Evolutionary conservation across 2,113 vertebrate genomes (phyloP).

Genomic region (Colius striatus): DNA sequence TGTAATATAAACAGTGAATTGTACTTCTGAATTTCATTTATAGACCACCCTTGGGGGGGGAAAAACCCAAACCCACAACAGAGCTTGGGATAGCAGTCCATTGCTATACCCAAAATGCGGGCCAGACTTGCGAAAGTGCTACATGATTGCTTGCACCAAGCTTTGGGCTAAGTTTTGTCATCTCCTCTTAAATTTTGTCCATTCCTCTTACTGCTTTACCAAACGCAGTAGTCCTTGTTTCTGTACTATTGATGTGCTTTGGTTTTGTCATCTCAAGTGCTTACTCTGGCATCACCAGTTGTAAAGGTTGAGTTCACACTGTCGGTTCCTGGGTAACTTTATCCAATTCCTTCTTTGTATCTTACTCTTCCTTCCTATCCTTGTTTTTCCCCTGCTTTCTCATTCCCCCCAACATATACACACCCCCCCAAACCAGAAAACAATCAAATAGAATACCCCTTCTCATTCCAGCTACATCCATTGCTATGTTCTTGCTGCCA

Average conservation of each 20-base stretch:
- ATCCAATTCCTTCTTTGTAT: background rate
- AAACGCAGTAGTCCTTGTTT: background rate
- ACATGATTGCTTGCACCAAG: accelerated
- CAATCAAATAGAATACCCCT: background rate
- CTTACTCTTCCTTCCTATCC: background rate
- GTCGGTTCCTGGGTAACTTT: background rate
- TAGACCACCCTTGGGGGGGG: no score
- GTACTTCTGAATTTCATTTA: background rate
- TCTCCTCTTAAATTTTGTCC: background rate
- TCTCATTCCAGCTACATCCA: background rate
- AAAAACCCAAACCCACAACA: no score
- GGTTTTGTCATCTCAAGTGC: background rate
- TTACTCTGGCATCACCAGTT: background rate
- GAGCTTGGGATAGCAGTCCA: background rate
- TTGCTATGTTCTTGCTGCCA: slow-evolving; percentile 11
- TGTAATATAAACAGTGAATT: background rate
- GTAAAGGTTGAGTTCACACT: background rate
- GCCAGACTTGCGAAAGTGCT: background rate
- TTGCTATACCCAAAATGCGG: background rate
- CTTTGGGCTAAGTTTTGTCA: background rate
- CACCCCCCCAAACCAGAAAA: background rate
- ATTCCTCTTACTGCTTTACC: background rate
- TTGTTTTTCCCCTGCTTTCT: background rate
- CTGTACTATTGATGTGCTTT: background rate
- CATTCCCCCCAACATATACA: no score